Percentiles rank a stretch among this genome's conserved stretches.
Evolutionary conservation across 2,797 vertebrate genomes (phyloP).

Genomic region (Notolepis coatsorum): DNA sequence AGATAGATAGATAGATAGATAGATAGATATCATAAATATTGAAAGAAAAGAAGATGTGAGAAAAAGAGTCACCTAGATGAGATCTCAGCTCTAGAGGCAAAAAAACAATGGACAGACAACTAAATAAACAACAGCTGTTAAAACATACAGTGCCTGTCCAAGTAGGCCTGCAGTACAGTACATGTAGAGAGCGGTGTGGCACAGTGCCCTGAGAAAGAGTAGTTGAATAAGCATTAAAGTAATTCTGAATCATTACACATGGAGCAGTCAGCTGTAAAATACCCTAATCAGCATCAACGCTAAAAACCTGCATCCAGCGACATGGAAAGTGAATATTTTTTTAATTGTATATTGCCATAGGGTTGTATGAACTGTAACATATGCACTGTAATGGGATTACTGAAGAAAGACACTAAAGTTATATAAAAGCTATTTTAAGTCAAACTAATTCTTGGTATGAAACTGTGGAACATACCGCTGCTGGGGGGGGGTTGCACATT

Average conservation of each 20-base stretch:
- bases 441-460: too few relatives aligned
- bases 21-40: too few relatives aligned
- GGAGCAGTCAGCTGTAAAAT: conserved; percentile 40
- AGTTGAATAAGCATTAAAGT: conserved; percentile 34
- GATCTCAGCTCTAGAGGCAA: conserved; percentile 7
- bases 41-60: not conserved
- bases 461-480: too few relatives aligned
- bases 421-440: too few relatives aligned
- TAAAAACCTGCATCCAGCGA: conserved; percentile 38
- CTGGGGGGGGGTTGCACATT: too few relatives aligned
- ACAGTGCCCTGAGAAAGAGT: conserved; percentile 34
- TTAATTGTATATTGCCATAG: conserved; percentile 32
- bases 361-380: conserved; percentile 37
- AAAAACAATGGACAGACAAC: conserved; percentile 6
- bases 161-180: too few relatives aligned
- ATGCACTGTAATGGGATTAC: not conserved
- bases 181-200: conserved; percentile 15
- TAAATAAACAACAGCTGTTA: not conserved
- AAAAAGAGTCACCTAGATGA: not conserved
- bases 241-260: conserved; percentile 11
- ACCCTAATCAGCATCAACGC: conserved; percentile 34
- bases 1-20: too few relatives aligned
- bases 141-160: conserved; percentile 7
- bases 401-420: not conserved
- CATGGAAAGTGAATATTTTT: conserved; percentile 40